Evolutionary conservation across 2,888 invertebrate species (phyloP).

Genomic region (Hecatera dysodea): DNA sequence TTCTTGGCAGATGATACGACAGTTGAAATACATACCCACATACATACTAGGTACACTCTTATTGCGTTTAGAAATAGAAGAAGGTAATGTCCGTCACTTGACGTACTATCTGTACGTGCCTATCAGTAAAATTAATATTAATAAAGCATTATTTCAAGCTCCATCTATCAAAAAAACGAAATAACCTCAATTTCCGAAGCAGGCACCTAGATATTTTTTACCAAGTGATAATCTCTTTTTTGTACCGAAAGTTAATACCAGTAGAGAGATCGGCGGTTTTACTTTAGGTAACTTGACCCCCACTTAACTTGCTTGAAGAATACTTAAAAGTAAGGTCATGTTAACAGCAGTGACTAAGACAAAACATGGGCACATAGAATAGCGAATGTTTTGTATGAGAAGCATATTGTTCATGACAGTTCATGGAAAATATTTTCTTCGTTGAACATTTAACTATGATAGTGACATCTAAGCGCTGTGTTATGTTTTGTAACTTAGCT

Average conservation of each 20-base stretch:
- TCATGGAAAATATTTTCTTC: conserved; percentile 4
- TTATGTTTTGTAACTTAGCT: background rate
- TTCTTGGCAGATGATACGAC: too few relatives aligned
- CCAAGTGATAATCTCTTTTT: conserved; percentile 36
- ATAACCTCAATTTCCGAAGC: conserved; percentile 20
- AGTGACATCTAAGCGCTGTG: background rate
- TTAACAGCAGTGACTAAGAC: conserved; percentile 1
- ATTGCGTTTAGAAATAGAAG: background rate
- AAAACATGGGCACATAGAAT: background rate
- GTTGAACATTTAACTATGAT: background rate
- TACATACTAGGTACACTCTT: too few relatives aligned
- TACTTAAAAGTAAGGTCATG: conserved; percentile 13
- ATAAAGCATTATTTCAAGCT: background rate
- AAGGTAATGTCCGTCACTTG: background rate
- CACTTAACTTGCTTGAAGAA: conserved; percentile 18
- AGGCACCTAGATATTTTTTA: conserved; percentile 42
- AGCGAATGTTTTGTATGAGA: background rate
- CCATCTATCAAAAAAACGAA: conserved; percentile 25
- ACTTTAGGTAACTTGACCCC: conserved; percentile 54
- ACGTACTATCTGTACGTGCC: background rate
- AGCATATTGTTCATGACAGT: background rate
- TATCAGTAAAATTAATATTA: conserved; percentile 4
- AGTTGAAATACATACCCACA: too few relatives aligned
- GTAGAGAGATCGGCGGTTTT: conserved; percentile 39
- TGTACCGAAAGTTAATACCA: conserved; percentile 50